Evolutionary conservation across 2,797 vertebrate genomes (phyloP).

Genomic region (Lithobates pipiens): DNA sequence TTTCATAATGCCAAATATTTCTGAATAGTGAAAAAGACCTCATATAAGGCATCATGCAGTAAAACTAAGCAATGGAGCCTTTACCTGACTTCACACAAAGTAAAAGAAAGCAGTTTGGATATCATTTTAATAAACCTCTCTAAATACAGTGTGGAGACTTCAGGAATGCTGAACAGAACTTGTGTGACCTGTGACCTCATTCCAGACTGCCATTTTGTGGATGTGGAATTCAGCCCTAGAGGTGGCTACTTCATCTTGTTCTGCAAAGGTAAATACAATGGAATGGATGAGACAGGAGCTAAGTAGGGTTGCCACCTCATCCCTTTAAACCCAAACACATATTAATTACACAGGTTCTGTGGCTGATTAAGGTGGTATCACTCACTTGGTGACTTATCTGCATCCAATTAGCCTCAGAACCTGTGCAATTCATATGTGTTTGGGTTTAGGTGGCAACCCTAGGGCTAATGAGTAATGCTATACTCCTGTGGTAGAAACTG

Average conservation of each 20-base stretch:
- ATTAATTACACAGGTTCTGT: too few relatives aligned
- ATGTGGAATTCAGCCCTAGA: constrained; percentile 80
- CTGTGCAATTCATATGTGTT: too few relatives aligned
- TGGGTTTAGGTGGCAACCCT: too few relatives aligned
- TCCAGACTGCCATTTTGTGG: constrained; percentile 79
- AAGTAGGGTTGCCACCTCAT: too few relatives aligned
- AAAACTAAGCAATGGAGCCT: neutral
- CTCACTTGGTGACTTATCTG: too few relatives aligned
- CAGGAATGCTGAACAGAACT: constrained; percentile 77
- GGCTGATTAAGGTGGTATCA: too few relatives aligned
- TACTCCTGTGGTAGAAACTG: neutral
- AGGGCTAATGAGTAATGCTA: too few relatives aligned
- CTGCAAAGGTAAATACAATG: constrained; percentile 77
- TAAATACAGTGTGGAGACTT: constrained; percentile 76
- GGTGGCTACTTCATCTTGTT: constrained; percentile 79
- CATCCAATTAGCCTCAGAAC: too few relatives aligned
- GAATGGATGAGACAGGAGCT: neutral
- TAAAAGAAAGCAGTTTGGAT: neutral
- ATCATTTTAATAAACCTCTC: neutral
- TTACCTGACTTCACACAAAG: too few relatives aligned
- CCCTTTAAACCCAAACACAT: too few relatives aligned
- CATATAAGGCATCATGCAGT: neutral
- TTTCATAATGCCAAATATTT: neutral
- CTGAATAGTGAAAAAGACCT: neutral
- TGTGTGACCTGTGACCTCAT: constrained; percentile 82